Base-by-base conservation (phyloP, 2,113 vertebrate species). In the Cyanoliseus patagonus region DNA sequence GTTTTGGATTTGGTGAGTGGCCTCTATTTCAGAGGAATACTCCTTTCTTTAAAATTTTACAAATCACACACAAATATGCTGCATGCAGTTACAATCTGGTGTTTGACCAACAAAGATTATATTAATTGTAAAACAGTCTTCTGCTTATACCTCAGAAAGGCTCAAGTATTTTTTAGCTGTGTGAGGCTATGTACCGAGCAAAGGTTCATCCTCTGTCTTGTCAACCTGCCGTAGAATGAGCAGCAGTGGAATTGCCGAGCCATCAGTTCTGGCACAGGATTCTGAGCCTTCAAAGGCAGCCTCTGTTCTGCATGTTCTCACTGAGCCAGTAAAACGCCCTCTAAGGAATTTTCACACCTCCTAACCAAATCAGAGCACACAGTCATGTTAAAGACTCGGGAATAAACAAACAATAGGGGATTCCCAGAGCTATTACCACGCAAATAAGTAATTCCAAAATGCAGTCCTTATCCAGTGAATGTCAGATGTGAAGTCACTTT, bases 371-470 rank as follows among this genome's bases (percentile, higher is more conserved):
- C 84, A 87, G 83, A 66, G 3, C 88, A 73, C 83, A 91, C 37
- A 84, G 62, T 84, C 68, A 11, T 6, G 25, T 83, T 77, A 89
- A 91, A 95, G 90, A 66, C 49, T 82, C 0, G 0, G 82, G 79
- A 92, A 77, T 94, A 95, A 97, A 90, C 86, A 92, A 96, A 95
- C 93, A 95, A 94, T 90, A 75, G 87, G 85, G 97, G 95, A 84
- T 74, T 86, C 69, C 89, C 86, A 85, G 89, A 92, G 37, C 69
- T 85, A 72, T 96, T 92, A 74, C 82, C 84, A 37, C 69, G 82
- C 88, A 95, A 94, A 86, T 87, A 85, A 94, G 59, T 81, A 63
- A 76, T 88, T 95, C 82, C 64, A 86, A 88, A 96, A 82, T 46
- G 88, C 28, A 75, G 72, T 94, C 95, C 66, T 27, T 82, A 49